Conservation (phyloP, 2,888 invertebrate species). For the Drosophila pseudotalamancana region DNA sequence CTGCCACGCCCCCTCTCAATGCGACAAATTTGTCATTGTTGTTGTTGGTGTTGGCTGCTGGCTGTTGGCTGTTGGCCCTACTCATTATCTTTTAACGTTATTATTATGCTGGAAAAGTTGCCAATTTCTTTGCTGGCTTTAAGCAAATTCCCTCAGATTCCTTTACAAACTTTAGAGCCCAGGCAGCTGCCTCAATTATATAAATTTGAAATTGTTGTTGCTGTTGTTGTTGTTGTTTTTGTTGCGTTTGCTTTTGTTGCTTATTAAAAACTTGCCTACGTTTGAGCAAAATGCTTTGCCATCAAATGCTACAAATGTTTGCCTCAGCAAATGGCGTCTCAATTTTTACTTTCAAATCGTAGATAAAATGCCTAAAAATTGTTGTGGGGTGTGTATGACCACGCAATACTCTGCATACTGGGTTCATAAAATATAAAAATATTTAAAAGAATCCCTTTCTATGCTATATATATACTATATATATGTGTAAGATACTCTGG, state of each 20-base stretch:
- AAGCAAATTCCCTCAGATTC: conserved; percentile 40
- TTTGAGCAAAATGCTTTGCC: conserved; percentile 52
- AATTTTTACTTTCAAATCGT: conserved; percentile 38
- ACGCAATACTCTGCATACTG: not conserved
- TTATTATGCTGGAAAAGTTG: conserved; percentile 63
- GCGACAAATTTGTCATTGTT: conserved; percentile 39
- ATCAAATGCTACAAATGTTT: conserved; percentile 37
- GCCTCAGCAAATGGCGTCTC: conserved; percentile 25
- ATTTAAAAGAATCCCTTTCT: too few relatives aligned
- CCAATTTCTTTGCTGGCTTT: conserved; percentile 26
- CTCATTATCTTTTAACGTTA: conserved; percentile 74
- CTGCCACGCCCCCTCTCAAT: conserved; percentile 17
- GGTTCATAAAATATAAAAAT: too few relatives aligned
- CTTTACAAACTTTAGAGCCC: conserved; percentile 21
- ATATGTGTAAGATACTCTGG: too few relatives aligned
- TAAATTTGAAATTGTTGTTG: conserved; percentile 30
- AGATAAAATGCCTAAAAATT: conserved; percentile 1
- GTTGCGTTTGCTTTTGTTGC: conserved; percentile 33
- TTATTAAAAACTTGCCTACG: conserved; percentile 70
- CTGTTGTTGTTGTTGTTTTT: not conserved
- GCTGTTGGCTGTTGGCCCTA: conserved; percentile 33
- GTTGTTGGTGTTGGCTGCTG: conserved; percentile 4
- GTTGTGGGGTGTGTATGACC: not conserved
- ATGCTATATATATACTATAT: too few relatives aligned
- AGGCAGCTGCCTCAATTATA: conserved; percentile 57